A percentile compares a stretch with the other conserved stretches of the same genome.
Conservation (phyloP, 2,888 invertebrate genomes). For the Epinotia nisella region DNA sequence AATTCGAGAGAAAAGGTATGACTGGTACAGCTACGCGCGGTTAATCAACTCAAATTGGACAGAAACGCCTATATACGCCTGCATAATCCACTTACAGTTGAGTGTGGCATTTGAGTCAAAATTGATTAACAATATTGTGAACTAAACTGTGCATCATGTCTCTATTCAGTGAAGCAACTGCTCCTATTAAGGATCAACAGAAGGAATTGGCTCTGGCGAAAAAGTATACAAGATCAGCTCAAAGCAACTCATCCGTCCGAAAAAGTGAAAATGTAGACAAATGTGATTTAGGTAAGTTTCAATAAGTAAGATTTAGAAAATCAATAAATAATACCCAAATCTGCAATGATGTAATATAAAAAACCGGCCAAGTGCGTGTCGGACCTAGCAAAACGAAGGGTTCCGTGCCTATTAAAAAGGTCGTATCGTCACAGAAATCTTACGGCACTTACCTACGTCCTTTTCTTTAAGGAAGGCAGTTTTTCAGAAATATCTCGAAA, state of each 20-base stretch:
- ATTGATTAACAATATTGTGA: not conserved
- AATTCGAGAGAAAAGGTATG: slow-evolving; percentile 54
- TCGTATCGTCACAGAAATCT: no score
- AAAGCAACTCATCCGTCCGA: slow-evolving; percentile 74
- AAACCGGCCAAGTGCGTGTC: no score
- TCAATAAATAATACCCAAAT: no score
- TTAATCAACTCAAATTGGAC: slow-evolving; percentile 52
- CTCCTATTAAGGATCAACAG: slow-evolving; percentile 59
- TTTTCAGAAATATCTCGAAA: no score
- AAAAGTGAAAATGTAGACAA: slow-evolving; percentile 68
- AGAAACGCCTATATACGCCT: slow-evolving; percentile 34
- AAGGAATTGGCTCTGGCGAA: slow-evolving; percentile 57
- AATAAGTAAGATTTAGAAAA: not conserved
- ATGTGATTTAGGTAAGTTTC: slow-evolving; percentile 73
- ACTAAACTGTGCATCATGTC: slow-evolving; percentile 51
- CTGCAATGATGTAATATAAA: no score
- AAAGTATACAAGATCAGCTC: slow-evolving; percentile 61
- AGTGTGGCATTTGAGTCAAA: slow-evolving; percentile 48
- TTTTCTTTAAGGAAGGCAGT: no score
- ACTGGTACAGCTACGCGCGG: slow-evolving; percentile 45
- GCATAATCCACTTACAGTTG: slow-evolving; percentile 49
- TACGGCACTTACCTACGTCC: no score
- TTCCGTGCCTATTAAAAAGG: no score
- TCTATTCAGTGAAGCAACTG: slow-evolving; percentile 63
- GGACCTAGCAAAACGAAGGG: no score